Conservation (phyloP, 1,140 invertebrate genomes). For the Araneus ventricosus region DNA sequence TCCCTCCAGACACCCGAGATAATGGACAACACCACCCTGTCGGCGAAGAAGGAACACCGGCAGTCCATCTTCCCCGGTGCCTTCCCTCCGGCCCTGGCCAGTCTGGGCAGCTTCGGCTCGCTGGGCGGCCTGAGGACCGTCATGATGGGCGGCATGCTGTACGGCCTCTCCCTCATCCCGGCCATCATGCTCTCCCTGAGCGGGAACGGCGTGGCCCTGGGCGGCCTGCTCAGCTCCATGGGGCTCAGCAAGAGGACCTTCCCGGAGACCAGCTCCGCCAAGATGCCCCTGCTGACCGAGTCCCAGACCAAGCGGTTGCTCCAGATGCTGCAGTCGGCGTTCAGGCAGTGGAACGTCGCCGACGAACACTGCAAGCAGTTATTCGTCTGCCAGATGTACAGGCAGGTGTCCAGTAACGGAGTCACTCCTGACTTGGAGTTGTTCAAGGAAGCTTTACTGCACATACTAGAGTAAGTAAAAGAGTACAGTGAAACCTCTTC, state of each 20-base stretch:
- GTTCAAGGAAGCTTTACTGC: slow-evolving; percentile 71
- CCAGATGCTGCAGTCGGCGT: slow-evolving; percentile 65
- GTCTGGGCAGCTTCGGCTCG: neutral
- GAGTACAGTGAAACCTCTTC: too few species aligned
- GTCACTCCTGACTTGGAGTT: slow-evolving; percentile 68
- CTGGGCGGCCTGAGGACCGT: slow-evolving; percentile 60
- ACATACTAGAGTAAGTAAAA: slow-evolving; percentile 71
- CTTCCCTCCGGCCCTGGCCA: neutral
- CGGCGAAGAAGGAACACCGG: neutral
- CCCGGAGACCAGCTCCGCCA: slow-evolving; percentile 48
- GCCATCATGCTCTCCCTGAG: slow-evolving; percentile 56
- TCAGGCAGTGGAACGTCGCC: slow-evolving; percentile 66
- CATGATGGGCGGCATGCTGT: slow-evolving; percentile 74
- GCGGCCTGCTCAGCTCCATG: slow-evolving; percentile 46
- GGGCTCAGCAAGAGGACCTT: slow-evolving; percentile 38
- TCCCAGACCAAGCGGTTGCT: slow-evolving; percentile 48
- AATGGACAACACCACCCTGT: slow-evolving; percentile 28
- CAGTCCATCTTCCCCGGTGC: slow-evolving; percentile 4
- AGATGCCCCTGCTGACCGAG: slow-evolving; percentile 59
- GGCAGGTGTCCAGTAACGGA: slow-evolving; percentile 67
- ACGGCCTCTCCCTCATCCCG: slow-evolving; percentile 64
- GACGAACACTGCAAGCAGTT: slow-evolving; percentile 68
- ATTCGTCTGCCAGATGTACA: slow-evolving; percentile 73
- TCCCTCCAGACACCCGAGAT: neutral
- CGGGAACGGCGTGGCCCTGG: slow-evolving; percentile 38